Conservation (phyloP, 2,888 invertebrate species). For the Bursaphelenchus okinawaensis region DNA sequence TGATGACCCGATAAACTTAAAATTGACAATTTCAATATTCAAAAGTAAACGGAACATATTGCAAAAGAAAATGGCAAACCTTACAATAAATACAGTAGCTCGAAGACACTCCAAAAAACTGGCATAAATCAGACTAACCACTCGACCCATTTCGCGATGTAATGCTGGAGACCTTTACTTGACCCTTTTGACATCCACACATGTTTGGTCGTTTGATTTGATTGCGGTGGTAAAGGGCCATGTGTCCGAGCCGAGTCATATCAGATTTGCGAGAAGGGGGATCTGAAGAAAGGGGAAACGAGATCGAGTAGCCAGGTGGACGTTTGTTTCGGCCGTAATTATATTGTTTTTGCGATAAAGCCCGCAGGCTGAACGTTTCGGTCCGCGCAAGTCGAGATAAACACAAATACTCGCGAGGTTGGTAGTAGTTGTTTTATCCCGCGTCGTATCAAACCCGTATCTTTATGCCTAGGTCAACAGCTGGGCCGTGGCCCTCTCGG, state of each 20-base stretch:
- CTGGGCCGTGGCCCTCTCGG: not conserved
- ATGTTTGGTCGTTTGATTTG: not conserved
- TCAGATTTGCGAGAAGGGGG: not conserved
- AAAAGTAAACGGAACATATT: not conserved
- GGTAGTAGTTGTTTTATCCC: not conserved
- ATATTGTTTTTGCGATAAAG: too few relatives aligned
- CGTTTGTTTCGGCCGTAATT: too few relatives aligned
- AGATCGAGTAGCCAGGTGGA: not conserved
- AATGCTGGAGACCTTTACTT: not conserved
- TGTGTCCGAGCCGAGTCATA: not conserved
- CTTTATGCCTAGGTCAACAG: not conserved
- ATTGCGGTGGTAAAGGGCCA: not conserved
- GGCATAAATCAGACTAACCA: not conserved
- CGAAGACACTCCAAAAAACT: not conserved
- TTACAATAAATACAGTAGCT: too few relatives aligned
- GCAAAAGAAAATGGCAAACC: conserved; percentile 6
- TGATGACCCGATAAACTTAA: conserved; percentile 44
- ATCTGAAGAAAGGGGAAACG: not conserved
- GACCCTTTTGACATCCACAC: not conserved
- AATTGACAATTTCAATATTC: conserved; percentile 10
- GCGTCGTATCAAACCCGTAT: not conserved
- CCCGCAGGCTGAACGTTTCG: too few relatives aligned
- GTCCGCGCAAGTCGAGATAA: not conserved
- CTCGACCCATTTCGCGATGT: not conserved
- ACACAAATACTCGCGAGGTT: not conserved